A percentile compares a stretch with the other conserved stretches of the same genome.
phyloP scores from a whole-genome alignment of 2,797 vertebrate species.

The Anabas testudineus region DNA sequence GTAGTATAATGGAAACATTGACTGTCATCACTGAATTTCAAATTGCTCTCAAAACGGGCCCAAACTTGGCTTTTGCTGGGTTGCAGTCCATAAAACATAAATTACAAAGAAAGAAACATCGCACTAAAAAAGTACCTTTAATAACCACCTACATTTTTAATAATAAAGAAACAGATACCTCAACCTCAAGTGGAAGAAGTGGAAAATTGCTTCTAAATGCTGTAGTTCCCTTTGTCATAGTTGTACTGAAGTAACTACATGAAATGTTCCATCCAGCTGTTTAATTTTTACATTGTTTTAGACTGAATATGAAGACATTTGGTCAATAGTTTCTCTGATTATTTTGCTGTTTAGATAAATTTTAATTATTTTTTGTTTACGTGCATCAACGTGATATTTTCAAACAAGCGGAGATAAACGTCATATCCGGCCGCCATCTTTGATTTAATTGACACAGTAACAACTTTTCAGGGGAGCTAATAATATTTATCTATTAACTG shows the following conservation, averaged over 20 bases:
- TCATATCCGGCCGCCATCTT: neutral
- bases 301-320: too few relatives aligned
- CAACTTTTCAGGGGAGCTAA: neutral
- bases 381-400: neutral
- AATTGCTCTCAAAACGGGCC: conserved; percentile 7
- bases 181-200: too few relatives aligned
- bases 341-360: neutral
- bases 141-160: neutral
- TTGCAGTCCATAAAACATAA: neutral
- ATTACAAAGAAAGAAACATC: neutral
- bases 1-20: neutral
- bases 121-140: neutral
- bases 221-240: too few relatives aligned
- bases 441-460: neutral
- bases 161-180: too few relatives aligned
- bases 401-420: neutral
- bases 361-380: neutral
- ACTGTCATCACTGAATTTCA: conserved; percentile 10
- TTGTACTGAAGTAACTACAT: neutral
- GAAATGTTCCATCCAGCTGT: too few relatives aligned
- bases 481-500: too few relatives aligned
- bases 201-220: too few relatives aligned
- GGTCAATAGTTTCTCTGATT: too few relatives aligned
- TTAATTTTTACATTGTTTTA: too few relatives aligned
- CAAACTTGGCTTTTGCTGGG: neutral